Conservation (phyloP, 2,797 vertebrate genomes). For the Champsocephalus esox region DNA sequence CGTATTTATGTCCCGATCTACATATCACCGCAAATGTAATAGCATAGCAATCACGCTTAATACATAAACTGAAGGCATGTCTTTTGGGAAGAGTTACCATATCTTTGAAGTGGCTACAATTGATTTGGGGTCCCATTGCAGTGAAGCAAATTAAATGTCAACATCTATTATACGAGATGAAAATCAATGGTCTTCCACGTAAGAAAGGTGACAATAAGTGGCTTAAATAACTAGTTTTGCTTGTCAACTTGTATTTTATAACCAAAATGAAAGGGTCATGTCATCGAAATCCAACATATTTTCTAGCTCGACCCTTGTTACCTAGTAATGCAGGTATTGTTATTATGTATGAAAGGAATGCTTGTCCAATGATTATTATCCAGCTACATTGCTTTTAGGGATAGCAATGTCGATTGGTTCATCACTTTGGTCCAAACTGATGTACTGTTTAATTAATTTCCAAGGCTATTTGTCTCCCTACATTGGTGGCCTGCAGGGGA, state of each 20-base stretch:
- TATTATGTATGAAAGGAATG: neutral
- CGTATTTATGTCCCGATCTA: neutral
- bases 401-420: neutral
- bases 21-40: slow-evolving; percentile 25
- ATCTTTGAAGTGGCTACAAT: slow-evolving; percentile 59
- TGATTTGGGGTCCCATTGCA: slow-evolving; percentile 67
- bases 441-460: neutral
- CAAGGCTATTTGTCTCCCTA: too few species aligned
- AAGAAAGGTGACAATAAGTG: slow-evolving; percentile 23
- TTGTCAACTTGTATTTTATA: neutral
- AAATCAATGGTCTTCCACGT: slow-evolving; percentile 65
- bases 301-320: too few species aligned
- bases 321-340: neutral
- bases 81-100: slow-evolving; percentile 35
- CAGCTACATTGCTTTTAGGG: neutral
- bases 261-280: neutral
- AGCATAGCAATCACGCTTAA: slow-evolving; percentile 39
- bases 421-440: neutral
- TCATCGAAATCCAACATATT: neutral
- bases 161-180: slow-evolving; percentile 68
- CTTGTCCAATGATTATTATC: neutral
- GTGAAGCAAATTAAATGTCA: slow-evolving; percentile 77
- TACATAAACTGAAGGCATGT: slow-evolving; percentile 37
- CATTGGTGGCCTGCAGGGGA: too few species aligned
- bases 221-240: neutral